Evolutionary conservation across 1,140 invertebrate species (phyloP), one percentile per base, ranked within the genome.

Genomic region (Catajapyx aquilonaris): DNA sequence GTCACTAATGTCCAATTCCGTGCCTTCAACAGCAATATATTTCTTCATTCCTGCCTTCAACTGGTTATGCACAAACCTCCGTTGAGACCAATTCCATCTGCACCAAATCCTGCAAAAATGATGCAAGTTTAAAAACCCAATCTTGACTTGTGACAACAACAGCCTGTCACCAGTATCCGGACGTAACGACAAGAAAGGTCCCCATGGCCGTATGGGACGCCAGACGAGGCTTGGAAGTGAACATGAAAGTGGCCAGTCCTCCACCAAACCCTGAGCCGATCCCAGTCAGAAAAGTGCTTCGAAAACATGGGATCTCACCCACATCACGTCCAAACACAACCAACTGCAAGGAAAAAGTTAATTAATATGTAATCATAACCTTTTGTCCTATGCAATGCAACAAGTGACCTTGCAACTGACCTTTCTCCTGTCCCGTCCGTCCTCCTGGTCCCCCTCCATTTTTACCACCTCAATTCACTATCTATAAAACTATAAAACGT

Each of bases 291-390:
- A 68, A 67, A 46, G 66, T 70, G 34, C 63, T 62, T 34, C 67
- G 57, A 49, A 73, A 72, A 47, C 71, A 75, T 16, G 71, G 71
- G 38, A 73, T 68, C 52, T 66, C 60, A 17, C 57, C 60, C 4
- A 73, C 45, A 51, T 73, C 66, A 44, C 61, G 55, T 13, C 68
- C 68, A 52, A 72, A 70, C 40, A 73, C 34, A 4, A 56, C 48
- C 5, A 64, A 18, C 31, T 28, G 13, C 7, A 28, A 28, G 13
- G 23, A 28, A 28, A 28, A 28, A 13, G 23, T 9, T 9, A 28
- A 28, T 28, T 28, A n/a, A n/a, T n/a, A n/a, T n/a, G n/a, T n/a
- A n/a, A n/a, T n/a, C n/a, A n/a, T n/a, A n/a, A n/a, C n/a, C n/a
- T n/a, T n/a, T n/a, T n/a, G n/a, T n/a, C n/a, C n/a, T n/a, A n/a